phyloP scores from a whole-genome alignment of 1,140 invertebrate species.

The Bursaphelenchus mucronatus region DNA sequence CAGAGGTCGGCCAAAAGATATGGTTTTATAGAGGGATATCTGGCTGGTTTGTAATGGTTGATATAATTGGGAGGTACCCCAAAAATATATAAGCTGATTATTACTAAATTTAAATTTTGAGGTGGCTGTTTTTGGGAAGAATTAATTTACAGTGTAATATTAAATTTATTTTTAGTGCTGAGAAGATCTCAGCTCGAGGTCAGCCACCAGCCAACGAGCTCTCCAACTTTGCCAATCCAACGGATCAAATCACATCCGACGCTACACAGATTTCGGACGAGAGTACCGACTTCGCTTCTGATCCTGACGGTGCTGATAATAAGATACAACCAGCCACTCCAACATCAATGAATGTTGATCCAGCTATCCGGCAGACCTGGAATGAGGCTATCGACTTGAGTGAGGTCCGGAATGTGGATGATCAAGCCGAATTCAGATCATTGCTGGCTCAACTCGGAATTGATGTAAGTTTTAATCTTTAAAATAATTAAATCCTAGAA shows the following conservation, averaged over 20 bases:
- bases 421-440: slow-evolving; percentile 51
- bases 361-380: slow-evolving; percentile 49
- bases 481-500: neutral
- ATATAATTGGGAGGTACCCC: no score
- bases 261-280: slow-evolving; percentile 3
- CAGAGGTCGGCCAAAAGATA: no score
- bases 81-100: no score
- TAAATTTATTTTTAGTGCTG: slow-evolving; percentile 34
- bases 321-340: neutral
- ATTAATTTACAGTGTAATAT: neutral
- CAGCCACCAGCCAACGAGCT: slow-evolving; percentile 6
- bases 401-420: slow-evolving; percentile 48
- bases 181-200: slow-evolving; percentile 42
- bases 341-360: slow-evolving; percentile 22
- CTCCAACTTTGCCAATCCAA: neutral
- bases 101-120: no score
- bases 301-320: slow-evolving; percentile 27
- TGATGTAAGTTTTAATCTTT: slow-evolving; percentile 37
- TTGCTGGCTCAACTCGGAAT: slow-evolving; percentile 48
- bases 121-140: no score
- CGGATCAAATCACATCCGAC: slow-evolving; percentile 11
- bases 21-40: no score
- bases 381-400: slow-evolving; percentile 48
- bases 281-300: neutral
- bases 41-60: no score